Base-by-base conservation (phyloP, 2,797 vertebrate genomes). In the Fistularia commersonii region DNA sequence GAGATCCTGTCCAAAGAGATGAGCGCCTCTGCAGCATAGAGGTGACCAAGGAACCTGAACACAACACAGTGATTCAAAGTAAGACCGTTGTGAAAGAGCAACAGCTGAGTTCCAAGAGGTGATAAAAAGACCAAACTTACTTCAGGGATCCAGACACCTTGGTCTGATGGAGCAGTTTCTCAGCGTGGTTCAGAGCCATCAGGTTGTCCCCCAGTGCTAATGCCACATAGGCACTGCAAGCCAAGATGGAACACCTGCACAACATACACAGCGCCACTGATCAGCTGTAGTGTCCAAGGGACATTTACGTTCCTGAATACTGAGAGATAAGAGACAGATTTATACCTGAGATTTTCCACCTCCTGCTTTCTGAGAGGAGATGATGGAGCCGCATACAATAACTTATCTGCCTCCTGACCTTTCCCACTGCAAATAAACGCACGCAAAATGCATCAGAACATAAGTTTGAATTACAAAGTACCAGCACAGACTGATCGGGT, bases 1-100 rank as follows among this genome's bases (percentile, higher is more conserved):
- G 97, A 98, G 88, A 99, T 99, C 83, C 94, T 91, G 90, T 99
- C 97, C 77, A 99, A 79, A 66, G 97, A 98, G 85, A 99, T 99
- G 72, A 98, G 95, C 46, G 97, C 95, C 88, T 99, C 97, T 58
- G 97, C 96, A 13, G 97, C 97, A 31, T 99, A 99, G 47, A 99
- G 90, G 84, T 99, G 95, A 58, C 97, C 97, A 3, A 99, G 88
- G 83, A 99, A 99, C 87, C 97, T 99, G 70, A 48, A 11, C 1
- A 23, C 9, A 35, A 3, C 31, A 32, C 9, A 31, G 45, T 36
- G 34, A 45, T 5, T 23, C 8, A 34, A 14, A 32, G 37, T 1
- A n/a, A n/a, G n/a, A n/a, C n/a, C n/a, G n/a, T n/a, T 7, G 42
- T 11, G 42, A 44, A 44, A 44, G 9, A 33, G 11, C 7, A 47